phyloP scores from a whole-genome alignment of 2,888 invertebrate species.

The Drosophila tripunctata region DNA sequence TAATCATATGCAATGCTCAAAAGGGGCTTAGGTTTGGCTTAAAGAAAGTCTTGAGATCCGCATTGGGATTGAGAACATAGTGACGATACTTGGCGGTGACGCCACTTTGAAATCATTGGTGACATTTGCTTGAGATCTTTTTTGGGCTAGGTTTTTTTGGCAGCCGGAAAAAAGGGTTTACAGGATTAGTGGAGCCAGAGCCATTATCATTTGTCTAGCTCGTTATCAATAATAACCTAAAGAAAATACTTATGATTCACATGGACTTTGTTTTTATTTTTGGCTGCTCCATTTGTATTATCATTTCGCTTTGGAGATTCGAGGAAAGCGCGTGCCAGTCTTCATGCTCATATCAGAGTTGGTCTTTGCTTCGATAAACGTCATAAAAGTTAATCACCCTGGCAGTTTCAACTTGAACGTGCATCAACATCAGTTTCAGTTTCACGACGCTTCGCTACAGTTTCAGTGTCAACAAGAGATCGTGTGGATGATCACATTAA shows the following conservation, averaged over 20 bases:
- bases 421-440: neutral
- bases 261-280: slow-evolving; percentile 38
- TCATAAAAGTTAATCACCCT: slow-evolving; percentile 71
- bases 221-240: slow-evolving; percentile 44
- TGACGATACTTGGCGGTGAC: slow-evolving; percentile 62
- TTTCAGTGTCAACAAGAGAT: slow-evolving; percentile 54
- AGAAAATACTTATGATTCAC: slow-evolving; percentile 2
- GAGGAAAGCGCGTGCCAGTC: slow-evolving; percentile 71
- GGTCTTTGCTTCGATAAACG: slow-evolving; percentile 56
- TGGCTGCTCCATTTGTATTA: slow-evolving; percentile 5
- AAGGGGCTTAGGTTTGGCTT: slow-evolving; percentile 21
- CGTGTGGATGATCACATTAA: slow-evolving; percentile 80
- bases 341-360: neutral
- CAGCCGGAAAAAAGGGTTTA: slow-evolving; percentile 47
- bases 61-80: slow-evolving; percentile 7
- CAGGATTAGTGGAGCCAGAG: slow-evolving; percentile 80
- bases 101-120: slow-evolving; percentile 68
- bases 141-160: slow-evolving; percentile 16
- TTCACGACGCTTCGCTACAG: slow-evolving; percentile 8
- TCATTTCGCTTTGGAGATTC: slow-evolving; percentile 26
- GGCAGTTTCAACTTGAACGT: slow-evolving; percentile 20
- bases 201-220: slow-evolving; percentile 82
- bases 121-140: slow-evolving; percentile 60
- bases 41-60: slow-evolving; percentile 27
- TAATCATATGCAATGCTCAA: slow-evolving; percentile 64